Base-by-base conservation (phyloP, 2,888 invertebrate species). In the Chalcosyrphus nemorum region DNA sequence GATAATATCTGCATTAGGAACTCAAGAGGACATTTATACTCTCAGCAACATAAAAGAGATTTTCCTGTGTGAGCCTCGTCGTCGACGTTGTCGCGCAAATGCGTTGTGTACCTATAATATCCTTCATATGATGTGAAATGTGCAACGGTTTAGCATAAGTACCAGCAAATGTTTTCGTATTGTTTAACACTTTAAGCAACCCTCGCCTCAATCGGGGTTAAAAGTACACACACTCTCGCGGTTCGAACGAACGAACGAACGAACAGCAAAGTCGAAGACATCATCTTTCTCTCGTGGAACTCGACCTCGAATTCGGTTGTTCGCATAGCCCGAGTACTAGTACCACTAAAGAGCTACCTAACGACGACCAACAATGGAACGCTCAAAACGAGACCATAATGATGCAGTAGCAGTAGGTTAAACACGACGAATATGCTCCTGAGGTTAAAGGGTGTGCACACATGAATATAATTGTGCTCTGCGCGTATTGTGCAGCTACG, bases 151-250 rank as follows among this genome's bases (percentile, higher is more conserved):
- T 86, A 86, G 63, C 77, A 68, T 78, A 78, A 87, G 87, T 87
- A 82, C 86, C 84, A 87, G 87, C 87, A 87, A 87, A 87, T 87
- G 87, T 87, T 87, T 86, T 87, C 86, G 86, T 86, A 87, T 87
- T 87, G 87, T 87, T 87, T 87, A 87, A 87, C 87, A 87, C 87
- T 87, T 87, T 86, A 86, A 78, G 65, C 87, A 86, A 86, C 86
- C 86, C 86, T 81, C 59, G 57, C 81, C 71, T 50, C 71, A 72
- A 81, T 85, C 71, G 85, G 81, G 86, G 86, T 80, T 84, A 84
- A 84, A 84, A 70, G 84, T 75, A 84, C 80, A 74, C 72, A 66
- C 52, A 74, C 63, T 75, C 32, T 32, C 29, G 4, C 72, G 71
- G 66, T 81, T 59, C 70, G 72, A 59, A 85, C 21, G n/a, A n/a